Conservation (phyloP, 2,113 vertebrate species). For the Rhinolophus ferrumequinum region DNA sequence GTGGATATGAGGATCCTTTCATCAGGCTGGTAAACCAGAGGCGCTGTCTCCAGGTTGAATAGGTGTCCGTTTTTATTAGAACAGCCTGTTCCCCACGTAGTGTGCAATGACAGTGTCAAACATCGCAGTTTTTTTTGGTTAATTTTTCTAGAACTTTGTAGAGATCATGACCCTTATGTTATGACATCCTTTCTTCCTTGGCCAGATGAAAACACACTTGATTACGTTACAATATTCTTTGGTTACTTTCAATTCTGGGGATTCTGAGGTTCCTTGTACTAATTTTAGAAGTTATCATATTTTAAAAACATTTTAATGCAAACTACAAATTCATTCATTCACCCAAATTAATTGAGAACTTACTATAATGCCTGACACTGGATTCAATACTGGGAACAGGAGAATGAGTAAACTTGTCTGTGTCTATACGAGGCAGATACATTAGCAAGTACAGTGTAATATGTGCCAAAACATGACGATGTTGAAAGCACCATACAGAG, state of each 20-base stretch:
- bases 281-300: neutral
- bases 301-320: slow-evolving; percentile 3
- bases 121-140: slow-evolving; percentile 44
- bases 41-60: neutral
- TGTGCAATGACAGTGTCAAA: neutral
- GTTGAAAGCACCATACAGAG: neutral
- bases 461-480: fast-evolving
- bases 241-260: slow-evolving; percentile 27
- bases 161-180: neutral
- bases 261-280: neutral
- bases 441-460: neutral
- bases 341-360: neutral
- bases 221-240: slow-evolving; percentile 14
- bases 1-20: neutral
- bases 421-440: neutral
- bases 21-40: neutral
- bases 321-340: neutral
- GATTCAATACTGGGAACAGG: neutral
- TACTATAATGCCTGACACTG: neutral
- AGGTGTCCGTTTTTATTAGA: neutral
- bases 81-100: neutral
- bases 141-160: slow-evolving; percentile 45
- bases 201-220: slow-evolving; percentile 48
- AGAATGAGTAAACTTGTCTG: neutral
- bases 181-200: slow-evolving; percentile 31